phyloP scores from a whole-genome alignment of 2,888 invertebrate species.

The Sesamia inferens region DNA sequence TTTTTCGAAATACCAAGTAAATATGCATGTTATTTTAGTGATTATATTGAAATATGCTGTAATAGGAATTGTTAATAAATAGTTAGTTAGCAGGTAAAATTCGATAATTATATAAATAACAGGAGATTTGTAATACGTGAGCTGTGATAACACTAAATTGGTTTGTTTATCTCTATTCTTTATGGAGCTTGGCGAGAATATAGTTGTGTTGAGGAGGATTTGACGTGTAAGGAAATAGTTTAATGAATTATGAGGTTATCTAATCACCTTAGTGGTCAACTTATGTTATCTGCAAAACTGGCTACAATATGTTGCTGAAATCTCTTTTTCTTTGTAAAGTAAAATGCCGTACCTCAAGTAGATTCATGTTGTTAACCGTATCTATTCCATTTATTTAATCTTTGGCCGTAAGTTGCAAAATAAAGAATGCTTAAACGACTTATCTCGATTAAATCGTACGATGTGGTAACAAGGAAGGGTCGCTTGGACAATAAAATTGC shows the following conservation, averaged over 20 bases:
- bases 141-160: no score
- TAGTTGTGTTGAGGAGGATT: neutral
- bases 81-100: no score
- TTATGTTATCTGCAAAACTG: neutral
- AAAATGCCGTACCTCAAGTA: neutral
- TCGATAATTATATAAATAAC: no score
- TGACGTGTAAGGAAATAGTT: neutral
- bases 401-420: slow-evolving; percentile 82
- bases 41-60: no score
- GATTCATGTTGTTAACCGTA: neutral
- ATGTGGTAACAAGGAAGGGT: slow-evolving; percentile 84
- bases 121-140: no score
- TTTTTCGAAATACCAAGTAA: no score
- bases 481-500: slow-evolving; percentile 83
- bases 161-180: no score
- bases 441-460: slow-evolving; percentile 84
- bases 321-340: neutral
- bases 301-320: neutral
- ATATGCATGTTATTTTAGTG: no score
- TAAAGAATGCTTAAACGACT: slow-evolving; percentile 81
- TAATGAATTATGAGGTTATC: neutral
- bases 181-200: no score
- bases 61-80: no score
- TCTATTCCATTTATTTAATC: slow-evolving; percentile 61
- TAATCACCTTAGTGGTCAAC: neutral